These are phyloP conservation scores for Drosophila meridionalis DNA, from an alignment of 2,888 invertebrate genomes.

Conservation along the genomic window DNA sequence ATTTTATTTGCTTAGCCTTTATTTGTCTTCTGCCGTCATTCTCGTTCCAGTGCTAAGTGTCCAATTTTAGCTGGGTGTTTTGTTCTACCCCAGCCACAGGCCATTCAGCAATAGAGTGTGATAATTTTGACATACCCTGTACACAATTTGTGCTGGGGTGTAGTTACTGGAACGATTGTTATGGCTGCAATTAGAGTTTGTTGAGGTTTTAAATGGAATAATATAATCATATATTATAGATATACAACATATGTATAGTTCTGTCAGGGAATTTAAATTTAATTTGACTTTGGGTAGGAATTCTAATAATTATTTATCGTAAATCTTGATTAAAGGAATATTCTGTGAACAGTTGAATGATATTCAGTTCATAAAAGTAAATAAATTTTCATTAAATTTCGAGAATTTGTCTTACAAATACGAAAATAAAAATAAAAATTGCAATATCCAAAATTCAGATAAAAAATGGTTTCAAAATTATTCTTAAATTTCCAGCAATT, in stretches of 20 bases:
- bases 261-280: too few relatives aligned
- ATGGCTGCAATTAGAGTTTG: not conserved
- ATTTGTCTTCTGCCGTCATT: slow-evolving; percentile 67
- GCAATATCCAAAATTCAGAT: too few relatives aligned
- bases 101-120: slow-evolving; percentile 43
- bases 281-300: too few relatives aligned
- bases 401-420: too few relatives aligned
- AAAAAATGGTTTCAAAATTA: not conserved
- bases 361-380: too few relatives aligned
- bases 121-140: slow-evolving; percentile 44
- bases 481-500: not conserved
- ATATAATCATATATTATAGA: not conserved
- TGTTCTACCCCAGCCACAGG: slow-evolving; percentile 26
- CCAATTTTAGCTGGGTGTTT: slow-evolving; percentile 59
- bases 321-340: too few relatives aligned
- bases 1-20: slow-evolving; percentile 78
- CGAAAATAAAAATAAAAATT: not conserved
- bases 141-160: not conserved
- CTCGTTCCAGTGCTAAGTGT: slow-evolving; percentile 56
- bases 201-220: not conserved
- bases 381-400: too few relatives aligned
- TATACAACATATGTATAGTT: not conserved
- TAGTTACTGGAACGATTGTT: not conserved
- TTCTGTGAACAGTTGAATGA: too few relatives aligned
- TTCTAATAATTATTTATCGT: too few relatives aligned